phyloP scores from a whole-genome alignment of 2,888 invertebrate genomes.

The Alsophila aescularia region DNA sequence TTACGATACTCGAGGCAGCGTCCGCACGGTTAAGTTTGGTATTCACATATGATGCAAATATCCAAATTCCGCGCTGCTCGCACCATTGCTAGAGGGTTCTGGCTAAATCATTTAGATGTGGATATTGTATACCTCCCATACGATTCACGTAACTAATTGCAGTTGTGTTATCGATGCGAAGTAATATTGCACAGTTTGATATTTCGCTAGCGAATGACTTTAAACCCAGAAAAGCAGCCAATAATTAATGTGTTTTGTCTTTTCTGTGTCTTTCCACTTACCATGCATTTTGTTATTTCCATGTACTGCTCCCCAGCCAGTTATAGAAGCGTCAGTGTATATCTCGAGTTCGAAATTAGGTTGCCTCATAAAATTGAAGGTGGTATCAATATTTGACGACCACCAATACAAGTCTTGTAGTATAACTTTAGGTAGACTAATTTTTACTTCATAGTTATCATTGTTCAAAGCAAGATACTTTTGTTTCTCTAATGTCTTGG shows the following conservation, averaged over 20 bases:
- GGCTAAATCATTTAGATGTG: no score
- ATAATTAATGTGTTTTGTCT: slow-evolving; percentile 1
- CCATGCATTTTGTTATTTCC: background rate
- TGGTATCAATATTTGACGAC: no score
- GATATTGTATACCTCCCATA: no score
- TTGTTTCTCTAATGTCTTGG: no score
- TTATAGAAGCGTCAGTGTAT: slow-evolving; percentile 2
- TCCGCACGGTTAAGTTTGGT: slow-evolving; percentile 45
- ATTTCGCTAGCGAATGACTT: no score
- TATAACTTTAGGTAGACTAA: no score
- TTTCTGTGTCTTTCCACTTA: background rate
- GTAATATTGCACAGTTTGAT: slow-evolving; percentile 15
- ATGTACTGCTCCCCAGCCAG: slow-evolving; percentile 8
- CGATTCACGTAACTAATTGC: slow-evolving; percentile 5
- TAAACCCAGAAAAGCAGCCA: background rate
- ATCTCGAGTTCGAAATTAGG: background rate
- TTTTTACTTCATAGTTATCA: no score
- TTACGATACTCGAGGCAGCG: slow-evolving; percentile 33
- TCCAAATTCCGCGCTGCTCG: no score
- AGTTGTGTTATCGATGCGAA: slow-evolving; percentile 17
- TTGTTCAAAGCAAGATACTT: no score
- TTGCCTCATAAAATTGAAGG: no score
- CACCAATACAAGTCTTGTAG: no score
- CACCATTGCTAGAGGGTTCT: no score
- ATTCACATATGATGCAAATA: slow-evolving; percentile 50